Evolutionary conservation across 2,888 invertebrate species (phyloP), one percentile per base, ranked within the genome.

Genomic region (Drepana falcataria): DNA sequence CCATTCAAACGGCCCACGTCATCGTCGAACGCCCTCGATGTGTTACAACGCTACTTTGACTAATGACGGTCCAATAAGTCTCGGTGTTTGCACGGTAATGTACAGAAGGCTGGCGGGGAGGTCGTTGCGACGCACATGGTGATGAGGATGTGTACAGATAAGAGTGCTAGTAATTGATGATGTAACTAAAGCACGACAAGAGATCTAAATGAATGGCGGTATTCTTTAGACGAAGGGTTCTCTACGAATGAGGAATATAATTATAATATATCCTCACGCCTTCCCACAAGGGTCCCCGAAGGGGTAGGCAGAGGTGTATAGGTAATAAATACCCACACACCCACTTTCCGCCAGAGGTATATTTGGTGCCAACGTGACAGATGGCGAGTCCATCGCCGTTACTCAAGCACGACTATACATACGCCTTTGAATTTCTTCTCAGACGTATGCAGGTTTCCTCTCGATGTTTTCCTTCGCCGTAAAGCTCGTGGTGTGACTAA

Each of bases 211-310:
- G 44, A 44, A 44, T 44, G 9, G 44, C 44, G 44, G 44, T 9
- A 3, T 6, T 44, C 9, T 44, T 2, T 44, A 9, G 44, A 44
- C 3, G 3, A 44, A 44, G 44, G 9, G 9, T 9, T 33, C 35
- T 35, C 7, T 4, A 49, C 9, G 55, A 52, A 51, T 56, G 55
- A 55, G 66, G 63, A 63, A 44, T 9, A 9, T 44, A n/a, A n/a
- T n/a, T n/a, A n/a, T n/a, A n/a, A n/a, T n/a, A n/a, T n/a, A n/a
- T n/a, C n/a, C n/a, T n/a, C n/a, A n/a, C n/a, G n/a, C n/a, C n/a
- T n/a, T n/a, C n/a, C n/a, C n/a, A n/a, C n/a, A n/a, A n/a, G n/a
- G n/a, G n/a, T n/a, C n/a, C n/a, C n/a, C n/a, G n/a, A n/a, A n/a
- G n/a, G n/a, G n/a, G n/a, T n/a, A n/a, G n/a, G n/a, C n/a, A n/a